A percentile compares a stretch with the other conserved stretches of the same genome.
Conservation (phyloP, 1,140 invertebrate genomes). For the Sitobion miscanthi region DNA sequence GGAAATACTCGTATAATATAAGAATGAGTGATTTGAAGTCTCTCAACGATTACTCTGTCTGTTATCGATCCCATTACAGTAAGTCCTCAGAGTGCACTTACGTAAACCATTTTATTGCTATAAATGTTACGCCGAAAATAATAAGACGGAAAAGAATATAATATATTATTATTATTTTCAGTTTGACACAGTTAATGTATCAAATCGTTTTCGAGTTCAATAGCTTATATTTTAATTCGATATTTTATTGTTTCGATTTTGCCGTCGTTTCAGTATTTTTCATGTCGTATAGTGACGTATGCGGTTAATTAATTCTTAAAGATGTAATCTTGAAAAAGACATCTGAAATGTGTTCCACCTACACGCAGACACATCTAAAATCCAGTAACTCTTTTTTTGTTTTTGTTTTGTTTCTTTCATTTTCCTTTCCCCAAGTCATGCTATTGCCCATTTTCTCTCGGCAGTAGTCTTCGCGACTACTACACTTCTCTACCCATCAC, state of each 20-base stretch:
- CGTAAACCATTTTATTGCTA: background rate
- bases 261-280: background rate
- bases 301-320: background rate
- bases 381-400: background rate
- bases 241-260: background rate
- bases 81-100: background rate
- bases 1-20: background rate
- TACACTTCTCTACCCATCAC: background rate
- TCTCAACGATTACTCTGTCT: background rate
- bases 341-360: background rate
- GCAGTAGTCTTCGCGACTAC: background rate
- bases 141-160: background rate
- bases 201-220: background rate
- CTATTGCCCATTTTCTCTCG: background rate
- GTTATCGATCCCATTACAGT: background rate
- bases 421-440: background rate
- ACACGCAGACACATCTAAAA: background rate
- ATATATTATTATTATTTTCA: background rate
- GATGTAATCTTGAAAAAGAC: background rate
- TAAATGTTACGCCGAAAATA: background rate
- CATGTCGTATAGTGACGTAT: background rate
- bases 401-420: background rate
- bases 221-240: background rate
- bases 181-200: background rate
- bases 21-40: constrained; percentile 31